Conservation (phyloP, 2,888 invertebrate genomes). For the Napeogenes inachia region DNA sequence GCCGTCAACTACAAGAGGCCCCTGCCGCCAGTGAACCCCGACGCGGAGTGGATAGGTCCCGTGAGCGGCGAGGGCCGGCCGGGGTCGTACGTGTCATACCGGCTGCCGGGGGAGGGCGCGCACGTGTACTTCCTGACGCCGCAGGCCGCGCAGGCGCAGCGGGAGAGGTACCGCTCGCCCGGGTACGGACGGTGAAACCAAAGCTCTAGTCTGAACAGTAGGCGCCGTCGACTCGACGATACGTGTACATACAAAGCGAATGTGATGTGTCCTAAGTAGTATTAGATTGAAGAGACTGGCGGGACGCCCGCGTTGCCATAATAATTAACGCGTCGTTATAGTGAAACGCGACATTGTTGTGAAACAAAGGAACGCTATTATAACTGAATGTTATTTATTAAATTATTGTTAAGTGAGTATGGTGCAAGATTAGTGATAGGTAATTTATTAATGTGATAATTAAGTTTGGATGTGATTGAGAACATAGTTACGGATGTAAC, state of each 20-base stretch:
- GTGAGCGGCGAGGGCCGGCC: slow-evolving; percentile 58
- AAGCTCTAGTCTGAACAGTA: slow-evolving; percentile 72
- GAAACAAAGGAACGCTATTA: slow-evolving; percentile 53
- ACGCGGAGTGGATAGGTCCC: slow-evolving; percentile 78
- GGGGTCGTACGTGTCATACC: slow-evolving; percentile 82
- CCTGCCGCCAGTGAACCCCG: slow-evolving; percentile 74
- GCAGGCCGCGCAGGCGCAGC: slow-evolving; percentile 54
- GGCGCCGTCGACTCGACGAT: slow-evolving; percentile 48
- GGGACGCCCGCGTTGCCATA: slow-evolving; percentile 72
- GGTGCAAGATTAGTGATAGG: slow-evolving; percentile 67
- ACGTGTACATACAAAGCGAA: slow-evolving; percentile 75
- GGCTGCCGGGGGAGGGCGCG: slow-evolving; percentile 85
- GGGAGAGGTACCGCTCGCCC: slow-evolving; percentile 59
- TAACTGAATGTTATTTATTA: slow-evolving; percentile 68
- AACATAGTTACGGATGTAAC: slow-evolving; percentile 47
- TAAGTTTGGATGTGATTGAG: slow-evolving; percentile 49
- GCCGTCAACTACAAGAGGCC: slow-evolving; percentile 78
- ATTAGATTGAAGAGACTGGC: slow-evolving; percentile 67
- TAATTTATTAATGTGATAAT: slow-evolving; percentile 70
- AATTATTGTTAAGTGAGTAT: slow-evolving; percentile 67
- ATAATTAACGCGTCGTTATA: slow-evolving; percentile 57
- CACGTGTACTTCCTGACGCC: slow-evolving; percentile 89
- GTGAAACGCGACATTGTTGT: slow-evolving; percentile 47
- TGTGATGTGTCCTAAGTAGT: slow-evolving; percentile 76
- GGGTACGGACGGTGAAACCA: slow-evolving; percentile 72